Conservation (phyloP, 2,888 invertebrate species). For the Xestia c-nigrum region DNA sequence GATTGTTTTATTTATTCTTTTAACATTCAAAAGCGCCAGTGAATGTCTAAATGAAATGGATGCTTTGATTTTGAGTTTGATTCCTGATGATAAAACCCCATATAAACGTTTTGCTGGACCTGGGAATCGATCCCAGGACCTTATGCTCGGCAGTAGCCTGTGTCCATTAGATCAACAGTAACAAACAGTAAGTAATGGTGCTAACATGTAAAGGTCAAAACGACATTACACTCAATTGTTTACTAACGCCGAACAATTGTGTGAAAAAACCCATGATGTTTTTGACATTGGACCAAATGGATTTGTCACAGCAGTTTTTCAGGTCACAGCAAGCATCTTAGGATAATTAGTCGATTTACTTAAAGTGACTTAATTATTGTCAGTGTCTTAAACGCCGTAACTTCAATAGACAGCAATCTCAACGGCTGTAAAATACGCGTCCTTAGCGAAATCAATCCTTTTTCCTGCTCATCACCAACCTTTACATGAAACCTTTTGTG, state of each 20-base stretch:
- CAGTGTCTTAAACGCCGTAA: neutral
- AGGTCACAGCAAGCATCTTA: neutral
- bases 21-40: too few relatives aligned
- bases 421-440: neutral
- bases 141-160: neutral
- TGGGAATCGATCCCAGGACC: neutral
- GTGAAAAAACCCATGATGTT: neutral
- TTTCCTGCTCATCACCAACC: neutral
- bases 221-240: neutral
- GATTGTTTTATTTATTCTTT: too few relatives aligned
- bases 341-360: neutral
- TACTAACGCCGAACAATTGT: constrained; percentile 1
- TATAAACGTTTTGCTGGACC: neutral
- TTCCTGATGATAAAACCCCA: too few relatives aligned
- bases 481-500: neutral
- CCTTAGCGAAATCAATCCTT: neutral
- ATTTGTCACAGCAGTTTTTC: neutral
- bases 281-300: constrained; percentile 17
- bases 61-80: too few relatives aligned
- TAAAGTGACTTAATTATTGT: neutral
- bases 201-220: neutral
- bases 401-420: neutral
- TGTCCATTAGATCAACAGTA: neutral
- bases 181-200: neutral
- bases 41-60: too few relatives aligned